Evolutionary conservation across 1,140 invertebrate species (phyloP), one percentile per base, ranked within the genome.

Genomic region (Tetranychus urticae): DNA sequence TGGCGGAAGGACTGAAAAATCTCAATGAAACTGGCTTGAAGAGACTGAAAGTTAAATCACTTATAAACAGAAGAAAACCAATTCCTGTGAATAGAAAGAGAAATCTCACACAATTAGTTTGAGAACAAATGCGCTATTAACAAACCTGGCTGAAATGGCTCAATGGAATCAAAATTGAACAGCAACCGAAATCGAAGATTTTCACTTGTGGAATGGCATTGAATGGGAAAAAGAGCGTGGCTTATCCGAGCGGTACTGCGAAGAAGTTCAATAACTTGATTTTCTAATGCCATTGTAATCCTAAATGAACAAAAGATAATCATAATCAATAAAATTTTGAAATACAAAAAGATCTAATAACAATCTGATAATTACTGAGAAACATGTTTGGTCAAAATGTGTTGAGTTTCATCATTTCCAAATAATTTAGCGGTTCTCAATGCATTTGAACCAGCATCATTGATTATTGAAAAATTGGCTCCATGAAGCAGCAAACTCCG

Each of bases 401-500:
- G 3, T 45, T 58, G 37, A 23, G 37, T 46, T 42, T 33, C 31
- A 23, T 45, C 5, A 14, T 46, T 33, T 14, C 14, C 14, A 6
- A 13, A 23, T 4, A 45, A n/a, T 58, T 33, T 58, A 33, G 57
- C 42, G n/a, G n/a, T 42, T 58, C 57, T 12, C 23, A 58, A 46
- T n/a, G 57, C 57, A 58, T 45, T 58, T 10, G 42, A 23, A n/a
- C 36, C 57, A 36, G 23, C 23, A 14, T 58, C 37, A 31, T 58
- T 58, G 14, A 58, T 46, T 14, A 46, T 46, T 14, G 57, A 33
- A 45, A 58, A 58, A 56, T 67, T 67, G 23, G 68, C 68, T 35
- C 67, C 67, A 56, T 66, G 60, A 33, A 59, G 65, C 12, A 68
- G 62, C 14, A 70, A 6, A 0, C 50, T 1, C n/a, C 31, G n/a